Percentiles rank a stretch among this genome's conserved stretches.
phyloP scores from a whole-genome alignment of 2,797 vertebrate genomes.

The Squalus acanthias region DNA sequence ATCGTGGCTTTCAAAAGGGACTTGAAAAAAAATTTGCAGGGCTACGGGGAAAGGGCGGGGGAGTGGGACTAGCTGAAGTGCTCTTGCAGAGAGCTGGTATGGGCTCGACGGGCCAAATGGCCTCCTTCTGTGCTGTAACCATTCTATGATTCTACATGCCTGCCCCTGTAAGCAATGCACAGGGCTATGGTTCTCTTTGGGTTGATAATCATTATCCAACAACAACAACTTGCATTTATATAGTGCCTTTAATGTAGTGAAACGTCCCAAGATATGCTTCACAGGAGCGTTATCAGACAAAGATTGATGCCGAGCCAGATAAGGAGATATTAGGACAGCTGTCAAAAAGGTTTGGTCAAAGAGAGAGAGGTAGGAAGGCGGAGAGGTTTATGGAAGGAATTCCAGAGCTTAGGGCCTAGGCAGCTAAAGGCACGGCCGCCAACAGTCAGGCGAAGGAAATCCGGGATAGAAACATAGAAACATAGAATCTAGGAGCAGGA shows the following conservation, averaged over 20 bases:
- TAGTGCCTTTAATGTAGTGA: not conserved
- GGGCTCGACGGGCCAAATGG: too few relatives aligned
- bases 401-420: not conserved
- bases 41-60: too few relatives aligned
- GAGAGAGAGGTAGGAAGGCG: not conserved
- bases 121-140: too few relatives aligned
- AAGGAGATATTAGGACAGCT: not conserved
- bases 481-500: too few relatives aligned
- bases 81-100: too few relatives aligned
- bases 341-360: not conserved
- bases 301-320: not conserved
- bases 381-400: not conserved
- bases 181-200: not conserved
- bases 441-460: not conserved
- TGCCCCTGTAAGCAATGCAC: not conserved
- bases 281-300: not conserved
- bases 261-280: not conserved
- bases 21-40: too few relatives aligned
- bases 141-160: not conserved
- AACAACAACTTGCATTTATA: not conserved
- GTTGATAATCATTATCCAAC: not conserved
- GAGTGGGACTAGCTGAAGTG: too few relatives aligned
- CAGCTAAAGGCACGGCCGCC: not conserved
- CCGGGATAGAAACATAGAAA: too few relatives aligned
- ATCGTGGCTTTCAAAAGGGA: too few relatives aligned